phyloP scores from a whole-genome alignment of 2,113 vertebrate genomes.

The Lota lota region DNA sequence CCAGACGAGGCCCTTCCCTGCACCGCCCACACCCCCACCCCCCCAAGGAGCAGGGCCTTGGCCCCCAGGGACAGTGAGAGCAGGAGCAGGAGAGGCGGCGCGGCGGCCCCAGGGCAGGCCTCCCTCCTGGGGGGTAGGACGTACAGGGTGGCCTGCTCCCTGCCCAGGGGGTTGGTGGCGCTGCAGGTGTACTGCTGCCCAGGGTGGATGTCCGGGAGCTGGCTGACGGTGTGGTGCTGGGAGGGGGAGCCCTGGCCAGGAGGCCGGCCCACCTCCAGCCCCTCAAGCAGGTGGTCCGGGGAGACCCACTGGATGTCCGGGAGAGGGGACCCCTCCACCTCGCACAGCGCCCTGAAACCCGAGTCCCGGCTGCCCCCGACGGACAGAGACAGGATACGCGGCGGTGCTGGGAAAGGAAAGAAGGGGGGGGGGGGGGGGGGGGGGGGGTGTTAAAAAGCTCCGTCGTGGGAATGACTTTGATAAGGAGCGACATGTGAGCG shows the following conservation, averaged over 20 bases:
- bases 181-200: constrained; percentile 87
- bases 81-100: constrained; percentile 48
- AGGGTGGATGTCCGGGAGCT: constrained; percentile 73
- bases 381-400: constrained; percentile 81
- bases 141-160: constrained; percentile 68
- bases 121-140: constrained; percentile 45
- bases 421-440: too few species aligned
- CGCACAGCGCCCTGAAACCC: constrained; percentile 78
- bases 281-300: constrained; percentile 60
- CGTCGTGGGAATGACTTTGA: too few species aligned
- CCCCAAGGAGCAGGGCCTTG: constrained; percentile 66
- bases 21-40: constrained; percentile 55
- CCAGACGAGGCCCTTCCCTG: constrained; percentile 27
- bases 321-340: constrained; percentile 81
- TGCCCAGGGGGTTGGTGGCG: constrained; percentile 75
- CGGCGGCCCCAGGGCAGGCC: not conserved
- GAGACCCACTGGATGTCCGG: constrained; percentile 80
- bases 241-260: not conserved
- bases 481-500: too few species aligned
- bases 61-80: constrained; percentile 54
- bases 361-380: constrained; percentile 69
- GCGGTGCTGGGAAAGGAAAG: constrained; percentile 72
- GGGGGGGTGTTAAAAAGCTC: too few species aligned
- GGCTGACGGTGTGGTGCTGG: constrained; percentile 71
- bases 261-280: constrained; percentile 16